A percentile compares a stretch with the other conserved stretches of the same genome.
Evolutionary conservation across 2,888 invertebrate genomes (phyloP).

Genomic region (Catotricha subobsoleta): DNA sequence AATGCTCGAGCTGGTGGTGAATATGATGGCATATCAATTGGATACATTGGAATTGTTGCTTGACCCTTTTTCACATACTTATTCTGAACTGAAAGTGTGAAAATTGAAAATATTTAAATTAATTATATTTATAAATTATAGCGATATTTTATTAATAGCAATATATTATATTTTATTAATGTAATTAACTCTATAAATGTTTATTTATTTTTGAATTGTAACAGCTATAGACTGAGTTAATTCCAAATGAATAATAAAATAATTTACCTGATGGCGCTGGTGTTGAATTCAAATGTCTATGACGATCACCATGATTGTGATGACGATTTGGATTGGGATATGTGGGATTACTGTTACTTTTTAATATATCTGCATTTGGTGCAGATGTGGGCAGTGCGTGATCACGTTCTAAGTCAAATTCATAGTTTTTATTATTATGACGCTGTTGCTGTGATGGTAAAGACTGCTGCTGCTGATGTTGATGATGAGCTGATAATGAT

Average conservation of each 20-base stretch:
- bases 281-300: slow-evolving; percentile 25
- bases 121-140: too few relatives aligned
- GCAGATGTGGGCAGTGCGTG: slow-evolving; percentile 57
- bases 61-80: slow-evolving; percentile 40
- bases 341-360: slow-evolving; percentile 57
- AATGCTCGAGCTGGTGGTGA: slow-evolving; percentile 63
- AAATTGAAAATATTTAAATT: neutral
- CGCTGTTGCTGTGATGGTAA: slow-evolving; percentile 21
- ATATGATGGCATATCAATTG: slow-evolving; percentile 61
- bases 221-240: too few relatives aligned
- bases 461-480: slow-evolving; percentile 7
- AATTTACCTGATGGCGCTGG: slow-evolving; percentile 25
- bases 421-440: slow-evolving; percentile 33
- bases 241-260: too few relatives aligned
- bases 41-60: slow-evolving; percentile 39
- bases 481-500: slow-evolving; percentile 3
- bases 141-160: too few relatives aligned
- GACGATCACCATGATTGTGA: slow-evolving; percentile 21
- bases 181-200: too few relatives aligned
- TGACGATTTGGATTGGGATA: slow-evolving; percentile 53
- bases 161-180: too few relatives aligned
- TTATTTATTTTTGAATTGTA: too few relatives aligned
- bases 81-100: slow-evolving; percentile 32
- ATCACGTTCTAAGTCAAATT: slow-evolving; percentile 51
- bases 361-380: slow-evolving; percentile 59